phyloP scores from a whole-genome alignment of 2,888 invertebrate species.

The Sphaeridia pumilis region DNA sequence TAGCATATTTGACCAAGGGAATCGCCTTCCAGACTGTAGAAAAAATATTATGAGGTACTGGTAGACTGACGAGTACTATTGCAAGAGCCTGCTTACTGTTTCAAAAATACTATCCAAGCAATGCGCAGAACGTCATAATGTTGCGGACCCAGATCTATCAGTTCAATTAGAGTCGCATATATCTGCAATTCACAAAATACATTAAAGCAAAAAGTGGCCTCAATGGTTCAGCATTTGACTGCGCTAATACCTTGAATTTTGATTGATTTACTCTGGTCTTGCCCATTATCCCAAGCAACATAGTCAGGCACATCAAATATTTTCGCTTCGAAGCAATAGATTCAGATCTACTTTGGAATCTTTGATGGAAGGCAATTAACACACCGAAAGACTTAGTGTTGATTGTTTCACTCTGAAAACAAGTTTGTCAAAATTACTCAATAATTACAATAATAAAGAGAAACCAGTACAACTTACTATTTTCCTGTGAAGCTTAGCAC shows the following conservation, averaged over 20 bases:
- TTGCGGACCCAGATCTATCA: slow-evolving; percentile 16
- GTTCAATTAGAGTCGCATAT: slow-evolving; percentile 25
- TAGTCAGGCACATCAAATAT: slow-evolving; percentile 4
- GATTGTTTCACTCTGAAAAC: slow-evolving; percentile 2
- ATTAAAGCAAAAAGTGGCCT: too few species aligned
- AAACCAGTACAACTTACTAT: not conserved
- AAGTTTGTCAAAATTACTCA: too few species aligned
- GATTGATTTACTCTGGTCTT: slow-evolving; percentile 1
- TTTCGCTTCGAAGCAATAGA: slow-evolving; percentile 3
- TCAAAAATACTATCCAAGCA: slow-evolving; percentile 23
- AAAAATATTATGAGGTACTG: slow-evolving; percentile 2
- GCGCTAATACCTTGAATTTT: slow-evolving; percentile 13
- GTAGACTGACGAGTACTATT: too few species aligned
- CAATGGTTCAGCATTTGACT: too few species aligned
- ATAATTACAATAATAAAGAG: not conserved
- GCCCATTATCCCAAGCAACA: slow-evolving; percentile 8
- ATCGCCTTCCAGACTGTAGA: slow-evolving; percentile 19
- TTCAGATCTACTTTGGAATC: slow-evolving; percentile 2
- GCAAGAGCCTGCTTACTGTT: slow-evolving; percentile 18
- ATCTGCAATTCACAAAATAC: slow-evolving; percentile 14
- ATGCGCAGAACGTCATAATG: slow-evolving; percentile 16
- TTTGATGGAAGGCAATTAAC: slow-evolving; percentile 6
- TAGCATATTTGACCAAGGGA: slow-evolving; percentile 18
- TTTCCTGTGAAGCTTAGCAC: not conserved
- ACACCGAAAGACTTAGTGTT: slow-evolving; percentile 3